A percentile compares a stretch with the other conserved stretches of the same genome.
Conservation (phyloP, 2,113 vertebrate species). For the Elgaria multicarinata region DNA sequence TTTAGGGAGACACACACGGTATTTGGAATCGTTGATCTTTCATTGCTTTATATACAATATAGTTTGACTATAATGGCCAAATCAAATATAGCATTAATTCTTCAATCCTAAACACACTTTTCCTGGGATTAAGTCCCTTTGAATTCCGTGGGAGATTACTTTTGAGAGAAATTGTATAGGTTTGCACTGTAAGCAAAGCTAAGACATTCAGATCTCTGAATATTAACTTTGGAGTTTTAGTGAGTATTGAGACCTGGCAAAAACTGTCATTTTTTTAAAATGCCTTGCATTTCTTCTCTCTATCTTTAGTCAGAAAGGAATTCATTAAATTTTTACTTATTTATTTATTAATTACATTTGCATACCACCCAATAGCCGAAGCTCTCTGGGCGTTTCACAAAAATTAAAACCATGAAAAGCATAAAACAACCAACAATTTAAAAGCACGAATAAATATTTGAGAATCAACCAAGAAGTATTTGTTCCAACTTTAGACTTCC, state of each 20-base stretch:
- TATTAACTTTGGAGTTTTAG: background rate
- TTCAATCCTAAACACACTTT: background rate
- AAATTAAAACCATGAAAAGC: too few relatives aligned
- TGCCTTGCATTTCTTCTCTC: fast-evolving
- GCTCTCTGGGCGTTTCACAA: too few relatives aligned
- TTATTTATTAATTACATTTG: too few relatives aligned
- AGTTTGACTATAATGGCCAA: background rate
- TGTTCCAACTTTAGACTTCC: background rate
- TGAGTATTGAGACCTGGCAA: background rate
- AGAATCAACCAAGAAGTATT: background rate
- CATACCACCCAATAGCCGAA: too few relatives aligned
- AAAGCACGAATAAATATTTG: too few relatives aligned
- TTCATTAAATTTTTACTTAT: background rate
- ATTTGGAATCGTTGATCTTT: background rate
- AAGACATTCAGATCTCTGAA: background rate
- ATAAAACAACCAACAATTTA: too few relatives aligned
- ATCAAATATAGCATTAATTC: background rate
- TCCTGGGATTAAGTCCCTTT: background rate
- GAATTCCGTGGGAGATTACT: background rate
- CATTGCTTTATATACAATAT: background rate
- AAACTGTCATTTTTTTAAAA: background rate
- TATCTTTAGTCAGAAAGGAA: background rate
- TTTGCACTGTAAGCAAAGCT: background rate
- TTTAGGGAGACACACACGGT: background rate
- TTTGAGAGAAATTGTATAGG: background rate